Percentiles rank a stretch among this genome's conserved stretches.
Evolutionary conservation across 2,888 invertebrate species (phyloP).

Genomic region (Arge pagana): DNA sequence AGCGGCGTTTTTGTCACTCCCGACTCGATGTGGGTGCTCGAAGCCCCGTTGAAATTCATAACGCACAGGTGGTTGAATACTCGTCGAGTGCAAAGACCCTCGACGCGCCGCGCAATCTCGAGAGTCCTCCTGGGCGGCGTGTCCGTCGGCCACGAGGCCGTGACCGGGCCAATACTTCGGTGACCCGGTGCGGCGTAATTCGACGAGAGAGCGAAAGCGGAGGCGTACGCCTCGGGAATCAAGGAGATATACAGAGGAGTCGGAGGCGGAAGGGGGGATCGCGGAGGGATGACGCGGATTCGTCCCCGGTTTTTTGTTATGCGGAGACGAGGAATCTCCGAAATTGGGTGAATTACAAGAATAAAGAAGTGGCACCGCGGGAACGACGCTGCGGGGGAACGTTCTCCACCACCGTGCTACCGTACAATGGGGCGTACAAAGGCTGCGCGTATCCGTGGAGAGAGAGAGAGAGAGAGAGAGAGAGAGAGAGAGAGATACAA

Average conservation of each 20-base stretch:
- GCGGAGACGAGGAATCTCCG: background rate
- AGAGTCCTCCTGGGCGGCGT: conserved; percentile 10
- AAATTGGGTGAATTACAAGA: conserved; percentile 16
- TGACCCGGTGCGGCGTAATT: too few relatives aligned
- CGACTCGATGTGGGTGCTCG: too few relatives aligned
- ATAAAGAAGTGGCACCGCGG: conserved; percentile 13
- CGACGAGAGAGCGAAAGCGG: background rate
- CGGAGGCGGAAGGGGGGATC: background rate
- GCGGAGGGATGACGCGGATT: background rate
- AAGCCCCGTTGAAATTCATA: conserved; percentile 10
- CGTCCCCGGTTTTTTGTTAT: background rate
- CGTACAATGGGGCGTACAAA: conserved; percentile 14
- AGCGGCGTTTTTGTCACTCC: too few relatives aligned
- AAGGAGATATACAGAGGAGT: background rate
- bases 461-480: conserved; percentile 1
- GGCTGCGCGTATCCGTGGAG: conserved; percentile 15
- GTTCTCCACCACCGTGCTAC: conserved; percentile 12
- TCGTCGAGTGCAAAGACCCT: conserved; percentile 2
- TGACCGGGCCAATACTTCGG: too few relatives aligned
- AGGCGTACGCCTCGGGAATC: background rate
- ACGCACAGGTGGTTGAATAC: conserved; percentile 5
- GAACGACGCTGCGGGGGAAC: background rate
- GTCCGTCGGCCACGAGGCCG: too few relatives aligned
- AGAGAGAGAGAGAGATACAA: conserved; percentile 1
- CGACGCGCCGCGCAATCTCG: background rate